phyloP scores from a whole-genome alignment of 2,888 invertebrate species.

The Deroplatys truncata region DNA sequence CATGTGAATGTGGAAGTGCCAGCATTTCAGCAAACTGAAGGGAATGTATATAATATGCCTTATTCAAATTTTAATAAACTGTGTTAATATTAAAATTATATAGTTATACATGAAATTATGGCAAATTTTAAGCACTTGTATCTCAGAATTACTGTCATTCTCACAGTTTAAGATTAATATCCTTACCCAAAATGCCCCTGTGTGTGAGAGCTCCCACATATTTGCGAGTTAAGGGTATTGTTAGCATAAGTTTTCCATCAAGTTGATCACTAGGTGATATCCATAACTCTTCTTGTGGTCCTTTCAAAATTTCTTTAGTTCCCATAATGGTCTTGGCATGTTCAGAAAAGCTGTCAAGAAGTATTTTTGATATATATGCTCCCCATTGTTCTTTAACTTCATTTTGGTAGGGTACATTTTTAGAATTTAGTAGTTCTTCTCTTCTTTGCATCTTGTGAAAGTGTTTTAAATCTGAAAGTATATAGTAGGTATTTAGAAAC shows the following conservation, averaged over 20 bases:
- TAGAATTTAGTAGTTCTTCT: slow-evolving; percentile 34
- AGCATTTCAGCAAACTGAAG: no score
- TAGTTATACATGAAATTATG: no score
- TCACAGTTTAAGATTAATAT: no score
- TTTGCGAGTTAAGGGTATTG: slow-evolving; percentile 10
- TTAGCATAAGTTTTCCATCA: slow-evolving; percentile 43
- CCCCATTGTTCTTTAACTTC: slow-evolving; percentile 41
- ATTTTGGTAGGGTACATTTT: slow-evolving; percentile 40
- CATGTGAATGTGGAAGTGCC: no score
- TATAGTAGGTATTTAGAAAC: no score
- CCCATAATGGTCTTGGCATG: slow-evolving; percentile 36
- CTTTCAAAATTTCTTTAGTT: slow-evolving; percentile 39
- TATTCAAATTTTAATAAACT: no score
- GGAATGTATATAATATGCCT: no score
- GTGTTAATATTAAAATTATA: no score
- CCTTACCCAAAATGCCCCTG: slow-evolving; percentile 19
- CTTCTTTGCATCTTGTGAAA: slow-evolving; percentile 29
- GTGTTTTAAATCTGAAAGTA: not conserved
- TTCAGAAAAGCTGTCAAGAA: slow-evolving; percentile 38
- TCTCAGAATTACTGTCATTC: no score
- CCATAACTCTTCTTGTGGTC: slow-evolving; percentile 43
- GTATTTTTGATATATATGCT: slow-evolving; percentile 38
- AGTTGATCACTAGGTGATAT: slow-evolving; percentile 46
- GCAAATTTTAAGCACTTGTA: no score
- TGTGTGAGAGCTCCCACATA: slow-evolving; percentile 21